Conservation (phyloP, 2,888 invertebrate species). For the Blastobasis adustella region DNA sequence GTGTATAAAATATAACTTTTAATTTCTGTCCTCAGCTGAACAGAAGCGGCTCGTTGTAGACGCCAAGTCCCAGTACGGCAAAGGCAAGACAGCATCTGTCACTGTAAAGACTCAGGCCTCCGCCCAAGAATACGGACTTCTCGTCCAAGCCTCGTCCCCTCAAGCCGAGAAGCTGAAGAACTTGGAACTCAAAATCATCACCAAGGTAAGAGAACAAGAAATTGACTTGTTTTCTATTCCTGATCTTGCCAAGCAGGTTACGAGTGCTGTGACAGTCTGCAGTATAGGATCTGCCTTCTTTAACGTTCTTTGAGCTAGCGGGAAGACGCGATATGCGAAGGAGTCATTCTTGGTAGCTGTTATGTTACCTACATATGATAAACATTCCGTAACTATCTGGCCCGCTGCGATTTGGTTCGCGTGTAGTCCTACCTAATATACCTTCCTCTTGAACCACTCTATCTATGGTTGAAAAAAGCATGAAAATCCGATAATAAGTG, state of each 20-base stretch:
- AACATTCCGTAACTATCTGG: no score
- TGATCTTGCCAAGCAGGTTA: no score
- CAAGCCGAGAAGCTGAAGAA: constrained; percentile 66
- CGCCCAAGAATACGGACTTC: constrained; percentile 35
- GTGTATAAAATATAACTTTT: no score
- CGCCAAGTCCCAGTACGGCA: constrained; percentile 50
- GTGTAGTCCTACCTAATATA: no score
- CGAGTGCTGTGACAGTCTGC: no score
- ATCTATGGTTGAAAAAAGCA: no score
- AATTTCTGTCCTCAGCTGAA: constrained; percentile 31
- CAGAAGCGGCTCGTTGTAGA: constrained; percentile 38
- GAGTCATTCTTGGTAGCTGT: neutral
- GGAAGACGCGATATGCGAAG: neutral
- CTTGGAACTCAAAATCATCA: constrained; percentile 58
- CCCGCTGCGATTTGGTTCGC: no score
- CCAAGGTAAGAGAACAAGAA: constrained; percentile 41
- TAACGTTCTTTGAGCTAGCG: no score
- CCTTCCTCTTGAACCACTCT: no score
- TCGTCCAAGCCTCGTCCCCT: constrained; percentile 40
- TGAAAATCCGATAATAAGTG: no score
- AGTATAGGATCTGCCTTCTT: no score
- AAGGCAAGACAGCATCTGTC: constrained; percentile 59
- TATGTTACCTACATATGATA: no score
- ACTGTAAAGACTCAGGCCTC: constrained; percentile 40
- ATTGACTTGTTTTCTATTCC: neutral